Conservation (phyloP, 2,113 vertebrate species). For the Forbesichthys papilliferus region DNA sequence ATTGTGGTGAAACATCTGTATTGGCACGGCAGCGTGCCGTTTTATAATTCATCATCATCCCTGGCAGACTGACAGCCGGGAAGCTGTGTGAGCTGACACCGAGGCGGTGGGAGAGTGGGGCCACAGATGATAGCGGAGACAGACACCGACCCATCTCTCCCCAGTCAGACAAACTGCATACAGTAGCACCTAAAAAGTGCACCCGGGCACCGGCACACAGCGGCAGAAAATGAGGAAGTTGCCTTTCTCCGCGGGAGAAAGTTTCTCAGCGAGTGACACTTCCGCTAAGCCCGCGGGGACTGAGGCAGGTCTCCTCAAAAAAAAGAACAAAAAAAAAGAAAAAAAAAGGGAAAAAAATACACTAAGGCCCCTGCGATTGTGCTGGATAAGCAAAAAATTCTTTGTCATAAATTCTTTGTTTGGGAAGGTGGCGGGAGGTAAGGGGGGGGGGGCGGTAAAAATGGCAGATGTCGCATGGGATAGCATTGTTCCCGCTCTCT, state of each 20-base stretch:
- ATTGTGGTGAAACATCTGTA: slow-evolving; percentile 65
- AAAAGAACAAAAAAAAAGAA: background rate
- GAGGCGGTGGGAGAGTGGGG: slow-evolving; percentile 51
- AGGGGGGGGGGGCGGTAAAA: slow-evolving; percentile 41
- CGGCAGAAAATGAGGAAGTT: slow-evolving; percentile 50
- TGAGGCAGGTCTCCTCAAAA: slow-evolving; percentile 16
- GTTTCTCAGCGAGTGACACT: slow-evolving; percentile 63
- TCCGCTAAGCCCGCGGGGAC: slow-evolving; percentile 54
- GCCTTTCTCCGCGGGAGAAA: slow-evolving; percentile 28
- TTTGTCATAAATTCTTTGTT: slow-evolving; percentile 43
- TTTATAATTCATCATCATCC: slow-evolving; percentile 74
- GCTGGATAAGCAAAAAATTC: slow-evolving; percentile 28
- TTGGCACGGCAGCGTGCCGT: slow-evolving; percentile 58
- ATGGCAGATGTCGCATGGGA: slow-evolving; percentile 46
- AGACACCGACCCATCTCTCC: slow-evolving; percentile 63
- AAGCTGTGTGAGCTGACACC: slow-evolving; percentile 60
- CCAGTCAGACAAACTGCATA: slow-evolving; percentile 64
- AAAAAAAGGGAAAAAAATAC: background rate
- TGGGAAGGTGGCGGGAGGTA: background rate
- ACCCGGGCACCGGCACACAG: slow-evolving; percentile 58
- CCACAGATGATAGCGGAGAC: slow-evolving; percentile 56
- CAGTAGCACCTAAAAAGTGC: slow-evolving; percentile 62
- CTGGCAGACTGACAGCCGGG: slow-evolving; percentile 70
- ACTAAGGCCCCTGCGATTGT: background rate
- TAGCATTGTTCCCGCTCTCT: slow-evolving; percentile 44